phyloP scores from a whole-genome alignment of 2,113 vertebrate genomes.

The Gavialis gangeticus region DNA sequence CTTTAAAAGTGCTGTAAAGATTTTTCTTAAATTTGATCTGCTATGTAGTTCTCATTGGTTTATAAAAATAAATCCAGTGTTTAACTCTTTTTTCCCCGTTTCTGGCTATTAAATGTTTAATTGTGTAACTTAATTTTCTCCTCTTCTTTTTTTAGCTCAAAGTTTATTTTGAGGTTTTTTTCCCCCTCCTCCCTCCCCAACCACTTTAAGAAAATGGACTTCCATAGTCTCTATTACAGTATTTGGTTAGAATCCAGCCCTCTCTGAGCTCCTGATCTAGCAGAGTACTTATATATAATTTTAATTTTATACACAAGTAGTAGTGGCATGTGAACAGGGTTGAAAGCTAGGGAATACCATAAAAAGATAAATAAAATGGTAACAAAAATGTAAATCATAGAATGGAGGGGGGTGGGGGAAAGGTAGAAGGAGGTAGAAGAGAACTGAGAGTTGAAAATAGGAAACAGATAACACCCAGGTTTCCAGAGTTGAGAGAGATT shows the following conservation, averaged over 20 bases:
- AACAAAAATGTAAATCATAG: background rate
- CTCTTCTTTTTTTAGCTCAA: background rate
- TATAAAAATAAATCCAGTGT: background rate
- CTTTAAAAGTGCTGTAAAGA: background rate
- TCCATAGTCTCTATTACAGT: too few species aligned
- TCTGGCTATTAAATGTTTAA: background rate
- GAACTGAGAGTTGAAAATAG: background rate
- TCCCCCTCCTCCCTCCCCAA: background rate
- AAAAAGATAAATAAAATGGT: accelerated
- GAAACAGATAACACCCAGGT: background rate
- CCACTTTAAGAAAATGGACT: background rate
- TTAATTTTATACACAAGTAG: too few species aligned
- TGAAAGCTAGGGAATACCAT: background rate
- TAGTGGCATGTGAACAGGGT: too few species aligned
- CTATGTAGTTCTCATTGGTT: background rate
- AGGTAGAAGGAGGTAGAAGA: background rate
- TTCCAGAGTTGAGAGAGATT: background rate
- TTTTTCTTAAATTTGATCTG: background rate
- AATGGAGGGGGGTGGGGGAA: background rate
- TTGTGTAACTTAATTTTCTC: background rate
- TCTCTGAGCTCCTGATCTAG: background rate
- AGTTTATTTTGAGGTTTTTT: background rate
- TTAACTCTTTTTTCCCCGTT: background rate
- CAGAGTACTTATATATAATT: background rate
- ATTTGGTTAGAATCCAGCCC: background rate